Base-by-base conservation (phyloP, 2,888 invertebrate genomes). In the Cheilosia urbana region DNA sequence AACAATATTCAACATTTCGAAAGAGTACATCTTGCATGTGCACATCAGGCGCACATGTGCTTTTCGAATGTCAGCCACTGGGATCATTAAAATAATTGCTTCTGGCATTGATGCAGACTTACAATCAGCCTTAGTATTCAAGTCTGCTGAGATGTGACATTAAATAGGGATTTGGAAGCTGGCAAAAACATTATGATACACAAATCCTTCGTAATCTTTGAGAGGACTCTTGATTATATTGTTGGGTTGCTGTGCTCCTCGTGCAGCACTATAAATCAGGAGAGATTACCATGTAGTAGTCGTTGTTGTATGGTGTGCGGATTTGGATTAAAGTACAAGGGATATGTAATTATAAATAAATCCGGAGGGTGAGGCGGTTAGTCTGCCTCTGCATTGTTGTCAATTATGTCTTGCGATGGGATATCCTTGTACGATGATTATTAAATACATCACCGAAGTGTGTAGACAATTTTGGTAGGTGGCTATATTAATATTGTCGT, bases 11-110 rank as follows among this genome's bases (percentile, higher is more conserved):
- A 77, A 75, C 69, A 73, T 57, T 73, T 21, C 15, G 69, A n/a
- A n/a, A 45, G 60, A 21, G 47, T 27, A 15, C 34, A 47, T 11
- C 57, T 51, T 58, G 65, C 73, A 79, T 69, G 57, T 66, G 60
- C 53, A 63, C 73, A 79, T n/a, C 65, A 57, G 62, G 60, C 47
- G 37, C 49, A 60, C 49, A 60, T 80, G 68, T 66, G 72, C 72
- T 58, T 66, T 75, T 66, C 66, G 65, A 45, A 80, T 72, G 51
- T 66, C 72, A 77, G 63, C 62, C 85, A 80, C 27, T 77, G 80
- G 85, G 85, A 78, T 85, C 85, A 85, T 85, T 85, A 85, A 85
- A 85, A 80, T 80, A 81, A 85, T 85, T 85, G 85, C 85, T 85
- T 77, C 72, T 85, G 85, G 80, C 85, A 81, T 80, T 81, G 85